A percentile compares a stretch with the other conserved stretches of the same genome.
Evolutionary conservation across 1,140 invertebrate species (phyloP).

Genomic region (Drepana arcuata): DNA sequence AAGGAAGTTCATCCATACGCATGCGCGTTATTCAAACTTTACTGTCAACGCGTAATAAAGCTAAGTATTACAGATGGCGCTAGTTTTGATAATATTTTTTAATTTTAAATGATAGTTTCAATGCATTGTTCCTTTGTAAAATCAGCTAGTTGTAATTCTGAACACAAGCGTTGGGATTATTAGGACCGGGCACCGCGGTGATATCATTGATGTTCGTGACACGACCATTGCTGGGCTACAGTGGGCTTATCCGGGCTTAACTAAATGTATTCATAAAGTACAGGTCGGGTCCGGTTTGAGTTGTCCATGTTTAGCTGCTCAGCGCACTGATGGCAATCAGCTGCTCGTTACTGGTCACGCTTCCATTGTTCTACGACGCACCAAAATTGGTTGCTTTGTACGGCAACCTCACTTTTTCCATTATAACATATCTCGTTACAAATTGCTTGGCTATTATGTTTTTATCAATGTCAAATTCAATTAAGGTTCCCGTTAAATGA

Average conservation of each 20-base stretch:
- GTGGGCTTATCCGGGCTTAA: constrained; percentile 16
- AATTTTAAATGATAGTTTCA: too few relatives aligned
- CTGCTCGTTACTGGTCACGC: constrained; percentile 30
- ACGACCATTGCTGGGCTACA: constrained; percentile 6
- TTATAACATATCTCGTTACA: constrained; percentile 13
- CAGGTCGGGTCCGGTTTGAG: constrained; percentile 18
- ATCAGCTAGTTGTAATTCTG: too few relatives aligned
- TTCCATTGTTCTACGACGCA: constrained; percentile 39
- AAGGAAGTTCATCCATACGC: too few relatives aligned
- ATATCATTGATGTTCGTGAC: constrained; percentile 10
- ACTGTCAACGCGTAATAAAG: too few relatives aligned
- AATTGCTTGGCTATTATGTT: constrained; percentile 11
- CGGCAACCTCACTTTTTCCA: too few relatives aligned
- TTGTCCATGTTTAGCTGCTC: constrained; percentile 22
- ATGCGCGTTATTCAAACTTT: too few relatives aligned
- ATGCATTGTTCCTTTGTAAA: too few relatives aligned
- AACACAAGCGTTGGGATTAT: not conserved
- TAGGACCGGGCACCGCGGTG: too few relatives aligned
- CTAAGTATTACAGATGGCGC: too few relatives aligned
- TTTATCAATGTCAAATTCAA: too few relatives aligned
- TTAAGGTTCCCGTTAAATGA: too few relatives aligned
- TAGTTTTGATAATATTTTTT: too few relatives aligned
- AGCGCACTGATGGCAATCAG: constrained; percentile 36
- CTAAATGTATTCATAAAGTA: constrained; percentile 31
- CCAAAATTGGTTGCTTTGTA: constrained; percentile 38